Evolutionary conservation across 2,113 vertebrate genomes (phyloP), one percentile per base, ranked within the genome.

Genomic region (Emydura subglobosa): DNA sequence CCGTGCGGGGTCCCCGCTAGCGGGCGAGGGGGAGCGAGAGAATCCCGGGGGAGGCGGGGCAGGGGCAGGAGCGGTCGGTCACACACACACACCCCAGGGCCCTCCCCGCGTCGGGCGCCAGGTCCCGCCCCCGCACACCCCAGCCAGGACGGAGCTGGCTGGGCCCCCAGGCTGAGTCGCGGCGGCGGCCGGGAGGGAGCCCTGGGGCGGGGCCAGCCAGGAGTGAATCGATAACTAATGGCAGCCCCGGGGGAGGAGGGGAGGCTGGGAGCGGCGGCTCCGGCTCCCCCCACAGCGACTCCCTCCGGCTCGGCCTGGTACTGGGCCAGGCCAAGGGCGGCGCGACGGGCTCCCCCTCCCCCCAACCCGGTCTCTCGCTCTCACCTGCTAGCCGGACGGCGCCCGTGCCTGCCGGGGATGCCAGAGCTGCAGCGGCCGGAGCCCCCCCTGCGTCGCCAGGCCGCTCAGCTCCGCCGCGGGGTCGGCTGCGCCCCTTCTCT

Each of bases 401-500:
- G 11, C 39, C 49, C 89, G 7, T 50, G 72, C 88, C 34, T 78
- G 55, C 87, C 88, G 95, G 84, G 54, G 93, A 72, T 53, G 82
- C 92, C 96, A 94, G 92, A 82, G 92, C 91, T 93, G 89, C 85
- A 91, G 72, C 85, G 90, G 89, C 93, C 94, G 93, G 74, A 94
- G 94, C 95, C 95, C 95, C 95, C 94, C 95, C 85, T 39, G 96
- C 97, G 93, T 95, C 93, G 82, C 93, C 93, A 96, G 94, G 94
- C 97, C 95, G 87, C 65, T 87, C 87, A 82, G 55, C 86, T 89
- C 76, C 74, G 83, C 55, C 85, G 79, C 65, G 92, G 13, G 17
- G 27, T 86, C 87, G 80, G 55, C 88, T 88, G 79, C 74, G 83
- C 55, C 85, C n/a, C 94, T 93, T 79, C 87, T 95, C 94, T 95